These are phyloP conservation scores for Diglossa cyanea DNA, from an alignment of 2,797 vertebrate genomes.

Conservation along the genomic window DNA sequence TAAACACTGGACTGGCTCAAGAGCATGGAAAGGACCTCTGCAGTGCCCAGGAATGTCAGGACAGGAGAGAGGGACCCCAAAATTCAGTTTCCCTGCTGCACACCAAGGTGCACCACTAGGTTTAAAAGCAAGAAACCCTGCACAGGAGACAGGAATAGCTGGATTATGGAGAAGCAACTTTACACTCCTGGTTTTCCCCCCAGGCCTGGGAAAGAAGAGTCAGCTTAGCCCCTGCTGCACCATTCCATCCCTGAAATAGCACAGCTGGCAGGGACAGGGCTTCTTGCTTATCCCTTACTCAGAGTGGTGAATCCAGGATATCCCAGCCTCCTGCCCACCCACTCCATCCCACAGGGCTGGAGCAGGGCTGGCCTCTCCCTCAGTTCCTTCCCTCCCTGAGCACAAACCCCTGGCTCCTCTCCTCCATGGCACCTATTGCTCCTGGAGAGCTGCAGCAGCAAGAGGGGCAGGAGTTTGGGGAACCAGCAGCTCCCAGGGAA, in stretches of 20 bases:
- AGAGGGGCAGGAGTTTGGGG: accelerated
- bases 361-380: background rate
- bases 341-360: background rate
- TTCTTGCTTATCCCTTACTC: background rate
- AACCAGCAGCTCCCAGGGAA: background rate
- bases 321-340: background rate
- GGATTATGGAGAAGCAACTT: background rate
- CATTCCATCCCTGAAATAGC: background rate
- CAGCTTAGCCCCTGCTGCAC: background rate
- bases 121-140: background rate
- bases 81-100: background rate
- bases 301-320: background rate
- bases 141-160: background rate
- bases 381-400: background rate
- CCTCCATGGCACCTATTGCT: accelerated
- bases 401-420: background rate
- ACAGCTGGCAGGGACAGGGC: background rate
- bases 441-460: background rate
- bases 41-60: background rate
- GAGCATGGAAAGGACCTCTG: background rate
- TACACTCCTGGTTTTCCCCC: accelerated
- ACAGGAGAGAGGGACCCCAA: background rate
- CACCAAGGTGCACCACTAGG: background rate
- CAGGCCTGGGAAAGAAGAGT: background rate
- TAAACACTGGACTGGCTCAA: background rate